These are phyloP conservation scores for Drosophila nigromelanica DNA, from an alignment of 1,140 invertebrate genomes.

Conservation along the genomic window DNA sequence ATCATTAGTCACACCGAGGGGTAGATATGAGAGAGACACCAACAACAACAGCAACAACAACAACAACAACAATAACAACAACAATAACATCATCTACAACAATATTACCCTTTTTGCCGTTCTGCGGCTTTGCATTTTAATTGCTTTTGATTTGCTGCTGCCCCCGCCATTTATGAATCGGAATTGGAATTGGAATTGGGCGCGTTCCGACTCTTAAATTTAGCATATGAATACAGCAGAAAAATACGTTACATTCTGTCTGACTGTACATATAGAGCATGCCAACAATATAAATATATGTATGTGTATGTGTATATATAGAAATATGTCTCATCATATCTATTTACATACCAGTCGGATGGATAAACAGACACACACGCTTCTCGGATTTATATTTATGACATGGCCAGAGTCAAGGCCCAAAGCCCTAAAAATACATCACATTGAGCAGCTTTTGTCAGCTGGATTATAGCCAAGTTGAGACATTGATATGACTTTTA, in stretches of 20 bases:
- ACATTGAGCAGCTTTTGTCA: conserved; percentile 13
- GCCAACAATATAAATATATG: too few relatives aligned
- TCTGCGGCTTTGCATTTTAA: conserved; percentile 78
- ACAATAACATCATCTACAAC: conserved; percentile 5
- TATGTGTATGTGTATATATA: conserved; percentile 7
- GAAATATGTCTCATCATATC: conserved; percentile 20
- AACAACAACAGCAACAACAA: conserved; percentile 43
- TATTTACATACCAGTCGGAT: conserved; percentile 27
- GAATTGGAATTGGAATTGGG: conserved; percentile 49
- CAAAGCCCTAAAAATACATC: conserved; percentile 2
- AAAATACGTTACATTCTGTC: conserved; percentile 42
- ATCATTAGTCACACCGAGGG: conserved; percentile 75
- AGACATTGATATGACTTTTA: background rate
- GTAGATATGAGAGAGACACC: conserved; percentile 50
- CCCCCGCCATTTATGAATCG: conserved; percentile 67
- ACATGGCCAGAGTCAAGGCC: conserved; percentile 10
- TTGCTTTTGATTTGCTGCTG: conserved; percentile 74
- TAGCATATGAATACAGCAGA: conserved; percentile 53
- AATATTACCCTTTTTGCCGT: conserved; percentile 32
- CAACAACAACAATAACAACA: conserved; percentile 49
- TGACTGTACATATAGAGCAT: conserved; percentile 14
- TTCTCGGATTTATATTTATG: conserved; percentile 15
- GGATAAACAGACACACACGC: conserved; percentile 1
- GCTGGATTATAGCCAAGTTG: background rate
- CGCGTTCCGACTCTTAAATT: conserved; percentile 53